phyloP scores from a whole-genome alignment of 1,140 invertebrate species.

The Drosophila kohkoa region DNA sequence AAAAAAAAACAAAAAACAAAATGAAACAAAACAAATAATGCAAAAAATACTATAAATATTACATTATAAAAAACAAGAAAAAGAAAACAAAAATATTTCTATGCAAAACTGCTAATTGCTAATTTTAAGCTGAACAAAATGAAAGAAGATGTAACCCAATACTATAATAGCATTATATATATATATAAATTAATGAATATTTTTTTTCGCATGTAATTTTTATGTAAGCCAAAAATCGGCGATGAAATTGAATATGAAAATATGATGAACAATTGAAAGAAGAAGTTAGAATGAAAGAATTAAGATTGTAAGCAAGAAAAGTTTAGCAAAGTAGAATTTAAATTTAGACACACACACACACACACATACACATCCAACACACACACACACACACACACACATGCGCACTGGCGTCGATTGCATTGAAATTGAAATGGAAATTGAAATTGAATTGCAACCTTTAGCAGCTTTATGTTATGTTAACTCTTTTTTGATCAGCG shows the following conservation, averaged over 20 bases:
- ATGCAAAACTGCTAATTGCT: background rate
- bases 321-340: slow-evolving; percentile 26
- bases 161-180: background rate
- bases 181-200: background rate
- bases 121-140: slow-evolving; percentile 11
- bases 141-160: background rate
- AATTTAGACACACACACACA: slow-evolving; percentile 47
- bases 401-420: background rate
- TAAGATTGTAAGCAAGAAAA: slow-evolving; percentile 5
- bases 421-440: slow-evolving; percentile 4
- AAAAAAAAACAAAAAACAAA: too few species aligned
- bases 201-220: slow-evolving; percentile 4
- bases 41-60: background rate
- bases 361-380: slow-evolving; percentile 31
- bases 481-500: slow-evolving; percentile 46
- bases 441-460: slow-evolving; percentile 23
- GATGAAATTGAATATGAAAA: too few species aligned
- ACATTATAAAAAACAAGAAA: background rate
- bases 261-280: too few species aligned
- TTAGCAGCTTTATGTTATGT: slow-evolving; percentile 75
- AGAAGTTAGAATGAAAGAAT: background rate
- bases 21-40: too few species aligned
- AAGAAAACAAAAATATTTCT: background rate
- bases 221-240: slow-evolving; percentile 31
- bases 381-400: slow-evolving; percentile 39